Conservation (phyloP, 2,113 vertebrate genomes). For the Girardinichthys multiradiatus region DNA sequence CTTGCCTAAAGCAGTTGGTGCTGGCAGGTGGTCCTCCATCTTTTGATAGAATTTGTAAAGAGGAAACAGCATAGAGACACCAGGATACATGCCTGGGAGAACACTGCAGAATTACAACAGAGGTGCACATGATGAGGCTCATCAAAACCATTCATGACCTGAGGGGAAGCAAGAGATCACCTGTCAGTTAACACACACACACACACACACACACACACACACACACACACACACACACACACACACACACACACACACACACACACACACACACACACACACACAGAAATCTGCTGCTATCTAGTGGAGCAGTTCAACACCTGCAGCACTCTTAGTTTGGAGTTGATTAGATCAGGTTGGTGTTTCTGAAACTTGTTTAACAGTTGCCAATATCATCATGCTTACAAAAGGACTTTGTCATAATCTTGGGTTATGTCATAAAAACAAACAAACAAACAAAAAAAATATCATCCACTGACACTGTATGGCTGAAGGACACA, state of each 20-base stretch:
- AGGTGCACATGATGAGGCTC: slow-evolving; percentile 56
- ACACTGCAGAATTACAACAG: slow-evolving; percentile 45
- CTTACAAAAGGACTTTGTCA: background rate
- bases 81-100: slow-evolving; percentile 47
- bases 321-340: slow-evolving; percentile 46
- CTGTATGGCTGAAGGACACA: no score
- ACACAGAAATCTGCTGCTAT: slow-evolving; percentile 68
- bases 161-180: slow-evolving; percentile 46
- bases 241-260: slow-evolving; percentile 28
- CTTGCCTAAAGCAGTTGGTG: slow-evolving; percentile 54
- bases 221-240: slow-evolving; percentile 39
- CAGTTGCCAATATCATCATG: background rate
- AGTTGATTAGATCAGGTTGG: slow-evolving; percentile 16
- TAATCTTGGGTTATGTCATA: background rate
- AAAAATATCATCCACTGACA: background rate
- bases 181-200: slow-evolving; percentile 28
- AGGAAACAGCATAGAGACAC: slow-evolving; percentile 39
- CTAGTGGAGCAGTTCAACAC: slow-evolving; percentile 64
- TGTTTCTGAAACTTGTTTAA: background rate
- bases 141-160: slow-evolving; percentile 61
- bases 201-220: slow-evolving; percentile 17
- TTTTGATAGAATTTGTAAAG: slow-evolving; percentile 62
- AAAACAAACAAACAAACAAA: background rate
- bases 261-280: slow-evolving; percentile 43
- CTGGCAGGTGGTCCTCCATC: slow-evolving; percentile 64